phyloP scores from a whole-genome alignment of 2,888 invertebrate species.

The Pheosia gnoma region DNA sequence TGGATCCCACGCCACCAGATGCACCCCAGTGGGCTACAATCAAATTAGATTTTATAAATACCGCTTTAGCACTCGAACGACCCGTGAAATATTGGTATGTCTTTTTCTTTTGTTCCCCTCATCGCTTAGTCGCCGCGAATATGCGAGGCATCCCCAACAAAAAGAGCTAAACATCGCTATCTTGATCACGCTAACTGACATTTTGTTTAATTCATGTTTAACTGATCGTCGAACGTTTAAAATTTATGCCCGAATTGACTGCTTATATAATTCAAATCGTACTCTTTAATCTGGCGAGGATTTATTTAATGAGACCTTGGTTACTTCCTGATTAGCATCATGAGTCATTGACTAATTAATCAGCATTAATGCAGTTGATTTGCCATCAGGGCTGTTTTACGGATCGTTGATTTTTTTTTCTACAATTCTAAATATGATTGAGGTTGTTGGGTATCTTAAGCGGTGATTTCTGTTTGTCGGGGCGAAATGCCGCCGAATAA shows the following conservation, averaged over 20 bases:
- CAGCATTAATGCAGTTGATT: slow-evolving; percentile 28
- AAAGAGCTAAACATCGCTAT: slow-evolving; percentile 26
- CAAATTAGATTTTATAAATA: slow-evolving; percentile 71
- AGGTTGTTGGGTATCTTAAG: slow-evolving; percentile 4
- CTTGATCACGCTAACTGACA: slow-evolving; percentile 35
- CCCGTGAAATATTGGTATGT: slow-evolving; percentile 55
- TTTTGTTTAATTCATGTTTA: slow-evolving; percentile 40
- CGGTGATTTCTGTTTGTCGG: slow-evolving; percentile 14
- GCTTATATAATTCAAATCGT: slow-evolving; percentile 13
- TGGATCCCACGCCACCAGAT: slow-evolving; percentile 52
- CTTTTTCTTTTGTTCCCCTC: slow-evolving; percentile 45
- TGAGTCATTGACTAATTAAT: slow-evolving; percentile 26
- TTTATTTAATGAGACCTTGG: slow-evolving; percentile 9
- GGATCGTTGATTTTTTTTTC: background rate
- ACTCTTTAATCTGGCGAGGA: slow-evolving; percentile 8
- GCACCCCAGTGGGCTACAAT: slow-evolving; percentile 51
- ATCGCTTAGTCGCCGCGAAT: slow-evolving; percentile 29
- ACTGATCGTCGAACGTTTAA: slow-evolving; percentile 25
- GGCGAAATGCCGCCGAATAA: slow-evolving; percentile 32
- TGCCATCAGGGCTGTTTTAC: slow-evolving; percentile 13
- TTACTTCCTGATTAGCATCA: slow-evolving; percentile 8
- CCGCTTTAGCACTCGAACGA: slow-evolving; percentile 37
- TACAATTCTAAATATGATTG: background rate
- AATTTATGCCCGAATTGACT: slow-evolving; percentile 19
- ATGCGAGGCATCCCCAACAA: slow-evolving; percentile 30